Evolutionary conservation across 92 coral and sea anemone genomes (phyloP), one percentile per base, ranked within the genome.

Genomic region (Heliopora coerulea): DNA sequence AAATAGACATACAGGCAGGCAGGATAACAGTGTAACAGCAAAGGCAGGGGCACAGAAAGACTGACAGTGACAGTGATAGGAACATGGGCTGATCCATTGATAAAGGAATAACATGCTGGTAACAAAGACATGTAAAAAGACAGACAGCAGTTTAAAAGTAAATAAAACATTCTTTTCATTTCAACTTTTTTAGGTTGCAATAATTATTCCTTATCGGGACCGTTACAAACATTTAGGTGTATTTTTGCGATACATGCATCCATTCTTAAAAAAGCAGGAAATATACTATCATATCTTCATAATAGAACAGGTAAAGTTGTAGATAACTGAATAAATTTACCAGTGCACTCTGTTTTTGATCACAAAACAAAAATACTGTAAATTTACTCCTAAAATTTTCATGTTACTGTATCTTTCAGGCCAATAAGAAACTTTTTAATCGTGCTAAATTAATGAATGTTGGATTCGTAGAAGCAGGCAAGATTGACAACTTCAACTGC

Each of bases 391-490:
- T 37, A 37, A 4, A 37, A 37, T 37, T 37, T 4, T 37, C 11
- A 8, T 8, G 17, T 8, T 46, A 37, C 5, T 37, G 5, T 37
- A 4, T 2, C 24, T 15, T 65, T 12, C n/a, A 85, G 87, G 80
- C 81, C 39, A 79, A 58, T 49, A 65, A 41, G 20, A 82, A 68
- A 34, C 59, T 72, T 30, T 91, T 91, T 49, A 91, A 91, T 82
- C 90, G 97, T 33, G 97, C 91, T 9, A 87, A 86, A 89, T 80
- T 91, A 44, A 87, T 91, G 91, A 91, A 91, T 62, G 72, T 91
- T 48, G 97, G 97, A 2, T 91, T 91, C 59, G 63, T 35, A 14
- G 97, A 91, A 74, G 92, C 97, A 3, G 60, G 75, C 77, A 87
- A 89, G 56, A 62, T 41, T 14, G 88, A 40, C 15, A 50, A 75